phyloP scores from a whole-genome alignment of 1,140 invertebrate species.

The Lordiphosa collinella region DNA sequence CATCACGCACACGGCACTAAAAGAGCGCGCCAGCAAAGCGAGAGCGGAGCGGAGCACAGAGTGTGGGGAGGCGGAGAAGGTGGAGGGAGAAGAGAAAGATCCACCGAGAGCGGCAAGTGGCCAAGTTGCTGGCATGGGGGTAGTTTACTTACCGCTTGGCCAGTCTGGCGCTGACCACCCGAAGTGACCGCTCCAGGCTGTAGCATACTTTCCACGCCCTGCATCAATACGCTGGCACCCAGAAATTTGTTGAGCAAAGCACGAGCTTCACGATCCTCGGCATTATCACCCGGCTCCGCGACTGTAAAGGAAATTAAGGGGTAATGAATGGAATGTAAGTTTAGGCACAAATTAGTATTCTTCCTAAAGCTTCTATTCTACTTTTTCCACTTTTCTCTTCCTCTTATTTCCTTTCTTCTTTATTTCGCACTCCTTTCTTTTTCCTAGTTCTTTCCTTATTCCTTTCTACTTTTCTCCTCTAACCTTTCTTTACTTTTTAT shows the following conservation, averaged over 20 bases:
- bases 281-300: slow-evolving; percentile 82
- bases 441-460: no score
- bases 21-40: slow-evolving; percentile 3
- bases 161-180: slow-evolving; percentile 42
- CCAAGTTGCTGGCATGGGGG: not conserved
- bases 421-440: no score
- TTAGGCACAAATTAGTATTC: no score
- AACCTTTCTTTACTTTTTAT: no score
- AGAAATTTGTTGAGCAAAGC: slow-evolving; percentile 89
- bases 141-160: slow-evolving; percentile 54
- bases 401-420: no score
- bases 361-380: no score
- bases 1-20: slow-evolving; percentile 70
- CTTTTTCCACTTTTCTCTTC: no score
- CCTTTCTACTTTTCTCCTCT: no score
- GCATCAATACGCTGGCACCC: slow-evolving; percentile 87
- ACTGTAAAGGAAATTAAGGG: slow-evolving; percentile 75
- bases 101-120: not conserved
- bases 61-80: no score
- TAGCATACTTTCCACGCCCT: slow-evolving; percentile 79
- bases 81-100: not conserved
- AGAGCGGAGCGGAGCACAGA: no score
- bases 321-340: not conserved
- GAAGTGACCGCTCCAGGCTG: slow-evolving; percentile 23
- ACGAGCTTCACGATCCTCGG: slow-evolving; percentile 85